Conservation (phyloP, 2,888 invertebrate species). For the Baccha elongata region DNA sequence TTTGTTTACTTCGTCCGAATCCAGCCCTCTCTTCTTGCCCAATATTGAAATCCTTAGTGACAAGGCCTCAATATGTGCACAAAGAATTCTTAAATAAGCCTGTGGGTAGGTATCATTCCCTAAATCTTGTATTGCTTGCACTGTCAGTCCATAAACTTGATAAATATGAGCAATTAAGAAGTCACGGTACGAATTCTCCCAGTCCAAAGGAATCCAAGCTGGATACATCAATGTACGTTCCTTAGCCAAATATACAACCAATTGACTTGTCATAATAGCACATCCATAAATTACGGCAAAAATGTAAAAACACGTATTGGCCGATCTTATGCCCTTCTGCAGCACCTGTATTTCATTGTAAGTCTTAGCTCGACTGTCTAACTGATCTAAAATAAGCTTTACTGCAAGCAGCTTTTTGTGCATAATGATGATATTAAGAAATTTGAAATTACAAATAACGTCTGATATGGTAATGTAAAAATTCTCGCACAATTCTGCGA, state of each 20-base stretch:
- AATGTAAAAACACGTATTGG: slow-evolving; percentile 63
- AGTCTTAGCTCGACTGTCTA: slow-evolving; percentile 76
- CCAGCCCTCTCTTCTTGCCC: slow-evolving; percentile 23
- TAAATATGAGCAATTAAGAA: slow-evolving; percentile 74
- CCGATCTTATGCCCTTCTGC: slow-evolving; percentile 49
- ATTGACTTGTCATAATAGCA: slow-evolving; percentile 57
- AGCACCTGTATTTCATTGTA: slow-evolving; percentile 74
- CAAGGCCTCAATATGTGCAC: slow-evolving; percentile 77
- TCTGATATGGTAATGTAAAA: slow-evolving; percentile 75
- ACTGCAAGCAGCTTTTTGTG: slow-evolving; percentile 73
- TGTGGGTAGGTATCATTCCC: slow-evolving; percentile 77
- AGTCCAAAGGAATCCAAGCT: slow-evolving; percentile 79
- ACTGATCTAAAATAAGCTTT: slow-evolving; percentile 70
- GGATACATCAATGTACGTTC: slow-evolving; percentile 75
- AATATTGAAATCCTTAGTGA: slow-evolving; percentile 74
- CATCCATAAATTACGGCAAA: slow-evolving; percentile 46
- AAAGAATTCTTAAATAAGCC: slow-evolving; percentile 77
- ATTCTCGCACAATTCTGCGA: slow-evolving; percentile 76
- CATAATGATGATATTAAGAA: slow-evolving; percentile 74
- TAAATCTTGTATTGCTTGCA: slow-evolving; percentile 68
- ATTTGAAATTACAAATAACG: slow-evolving; percentile 76
- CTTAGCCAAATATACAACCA: slow-evolving; percentile 68
- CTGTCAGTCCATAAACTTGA: slow-evolving; percentile 64
- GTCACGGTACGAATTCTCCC: slow-evolving; percentile 70
- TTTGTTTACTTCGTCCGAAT: slow-evolving; percentile 56